phyloP scores from a whole-genome alignment of 1,140 invertebrate species.

The Protaetia brevitarsis region DNA sequence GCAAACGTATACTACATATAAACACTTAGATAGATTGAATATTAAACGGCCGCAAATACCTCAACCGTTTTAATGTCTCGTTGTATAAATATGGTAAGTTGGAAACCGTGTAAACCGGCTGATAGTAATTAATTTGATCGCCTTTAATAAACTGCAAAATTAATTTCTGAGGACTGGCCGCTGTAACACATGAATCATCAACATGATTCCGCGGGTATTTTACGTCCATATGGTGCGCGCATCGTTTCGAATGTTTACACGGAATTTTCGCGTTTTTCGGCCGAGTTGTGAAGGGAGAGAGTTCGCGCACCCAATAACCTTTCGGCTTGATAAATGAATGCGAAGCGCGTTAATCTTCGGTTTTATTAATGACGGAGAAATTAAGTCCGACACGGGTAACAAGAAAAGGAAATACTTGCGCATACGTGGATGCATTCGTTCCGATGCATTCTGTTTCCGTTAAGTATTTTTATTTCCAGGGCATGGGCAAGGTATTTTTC shows the following conservation, averaged over 20 bases:
- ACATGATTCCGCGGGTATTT: background rate
- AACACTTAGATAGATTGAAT: background rate
- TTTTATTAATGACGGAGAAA: too few species aligned
- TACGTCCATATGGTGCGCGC: background rate
- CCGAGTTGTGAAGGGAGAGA: too few species aligned
- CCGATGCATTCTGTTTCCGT: too few species aligned
- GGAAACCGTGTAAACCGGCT: background rate
- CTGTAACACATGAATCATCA: background rate
- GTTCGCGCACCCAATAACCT: too few species aligned
- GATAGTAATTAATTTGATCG: constrained; percentile 9
- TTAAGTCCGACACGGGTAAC: too few species aligned
- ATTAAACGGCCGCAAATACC: background rate
- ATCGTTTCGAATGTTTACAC: background rate
- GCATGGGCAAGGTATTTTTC: too few species aligned
- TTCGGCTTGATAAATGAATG: too few species aligned
- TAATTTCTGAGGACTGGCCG: background rate
- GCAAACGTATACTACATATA: too few species aligned
- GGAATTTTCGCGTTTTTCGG: background rate
- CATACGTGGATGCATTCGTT: too few species aligned
- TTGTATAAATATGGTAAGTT: constrained; percentile 15
- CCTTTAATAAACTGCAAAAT: constrained; percentile 4
- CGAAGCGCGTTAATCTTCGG: too few species aligned
- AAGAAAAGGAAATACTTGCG: too few species aligned
- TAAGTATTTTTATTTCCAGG: too few species aligned
- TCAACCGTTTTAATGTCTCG: background rate